Conservation (phyloP, 1,140 invertebrate genomes). For the Drosophila repleta region DNA sequence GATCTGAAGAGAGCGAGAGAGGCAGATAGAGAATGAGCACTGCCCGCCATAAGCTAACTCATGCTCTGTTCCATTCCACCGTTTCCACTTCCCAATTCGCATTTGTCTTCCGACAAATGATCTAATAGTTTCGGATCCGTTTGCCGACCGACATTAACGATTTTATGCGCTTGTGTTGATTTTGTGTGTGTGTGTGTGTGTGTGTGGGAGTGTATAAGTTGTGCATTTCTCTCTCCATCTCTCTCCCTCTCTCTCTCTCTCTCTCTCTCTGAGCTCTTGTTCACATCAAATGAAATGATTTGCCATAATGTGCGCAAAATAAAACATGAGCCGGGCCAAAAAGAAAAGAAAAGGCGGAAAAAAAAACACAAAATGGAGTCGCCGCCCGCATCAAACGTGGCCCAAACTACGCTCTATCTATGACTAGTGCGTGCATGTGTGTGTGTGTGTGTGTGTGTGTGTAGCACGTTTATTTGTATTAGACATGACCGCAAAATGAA, state of each 20-base stretch:
- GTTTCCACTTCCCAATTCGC: too few species aligned
- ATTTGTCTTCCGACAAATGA: conserved; percentile 3
- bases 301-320: conserved; percentile 57
- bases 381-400: conserved; percentile 34
- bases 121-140: conserved; percentile 23
- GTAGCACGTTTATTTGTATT: conserved; percentile 59
- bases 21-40: too few species aligned
- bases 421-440: conserved; percentile 2
- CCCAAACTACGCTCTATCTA: conserved; percentile 25
- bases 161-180: conserved; percentile 25
- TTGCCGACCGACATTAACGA: conserved; percentile 22
- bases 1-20: too few species aligned
- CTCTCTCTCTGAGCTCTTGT: neutral
- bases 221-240: neutral
- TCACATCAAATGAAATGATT: conserved; percentile 54
- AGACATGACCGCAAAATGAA: conserved; percentile 62
- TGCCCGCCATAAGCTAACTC: too few species aligned
- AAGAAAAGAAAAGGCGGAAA: neutral
- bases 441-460: conserved; percentile 17
- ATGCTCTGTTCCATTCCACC: too few species aligned
- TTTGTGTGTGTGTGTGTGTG: too few species aligned
- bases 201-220: neutral
- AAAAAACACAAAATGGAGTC: conserved; percentile 16
- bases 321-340: conserved; percentile 47
- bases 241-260: neutral